Evolutionary conservation across 2,888 invertebrate genomes (phyloP).

Genomic region (Nysson spinosus): DNA sequence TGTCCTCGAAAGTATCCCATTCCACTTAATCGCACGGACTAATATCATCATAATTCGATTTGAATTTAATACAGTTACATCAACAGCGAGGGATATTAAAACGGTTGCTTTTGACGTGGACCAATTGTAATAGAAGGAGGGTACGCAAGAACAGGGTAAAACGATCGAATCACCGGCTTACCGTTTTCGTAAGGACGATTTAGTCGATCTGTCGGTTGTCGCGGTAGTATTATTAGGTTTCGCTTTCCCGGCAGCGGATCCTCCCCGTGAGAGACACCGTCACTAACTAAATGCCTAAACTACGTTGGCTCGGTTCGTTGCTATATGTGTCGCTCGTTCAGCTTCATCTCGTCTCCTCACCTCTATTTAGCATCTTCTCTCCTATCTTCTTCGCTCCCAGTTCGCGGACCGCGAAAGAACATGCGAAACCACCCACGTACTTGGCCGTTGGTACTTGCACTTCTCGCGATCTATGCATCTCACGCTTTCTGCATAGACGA

Average conservation of each 20-base stretch:
- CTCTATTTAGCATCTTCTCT: slow-evolving; percentile 34
- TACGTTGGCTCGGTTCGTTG: background rate
- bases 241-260: slow-evolving; percentile 44
- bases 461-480: too few relatives aligned
- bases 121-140: too few relatives aligned
- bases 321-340: slow-evolving; percentile 16
- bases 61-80: too few relatives aligned
- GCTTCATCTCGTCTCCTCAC: slow-evolving; percentile 28
- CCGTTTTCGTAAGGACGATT: slow-evolving; percentile 55
- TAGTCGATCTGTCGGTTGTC: slow-evolving; percentile 15
- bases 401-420: background rate
- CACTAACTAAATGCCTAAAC: slow-evolving; percentile 59
- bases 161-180: slow-evolving; percentile 30
- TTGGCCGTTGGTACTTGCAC: too few relatives aligned
- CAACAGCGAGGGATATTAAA: too few relatives aligned
- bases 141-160: background rate
- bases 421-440: background rate
- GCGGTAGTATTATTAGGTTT: slow-evolving; percentile 24
- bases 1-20: too few relatives aligned
- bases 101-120: too few relatives aligned
- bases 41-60: too few relatives aligned
- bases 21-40: too few relatives aligned
- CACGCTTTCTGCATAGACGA: too few relatives aligned
- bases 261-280: slow-evolving; percentile 69
- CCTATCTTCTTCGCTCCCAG: slow-evolving; percentile 11